Conservation (phyloP, 92 coral and sea anemone species). For the Diadumene lineata region DNA sequence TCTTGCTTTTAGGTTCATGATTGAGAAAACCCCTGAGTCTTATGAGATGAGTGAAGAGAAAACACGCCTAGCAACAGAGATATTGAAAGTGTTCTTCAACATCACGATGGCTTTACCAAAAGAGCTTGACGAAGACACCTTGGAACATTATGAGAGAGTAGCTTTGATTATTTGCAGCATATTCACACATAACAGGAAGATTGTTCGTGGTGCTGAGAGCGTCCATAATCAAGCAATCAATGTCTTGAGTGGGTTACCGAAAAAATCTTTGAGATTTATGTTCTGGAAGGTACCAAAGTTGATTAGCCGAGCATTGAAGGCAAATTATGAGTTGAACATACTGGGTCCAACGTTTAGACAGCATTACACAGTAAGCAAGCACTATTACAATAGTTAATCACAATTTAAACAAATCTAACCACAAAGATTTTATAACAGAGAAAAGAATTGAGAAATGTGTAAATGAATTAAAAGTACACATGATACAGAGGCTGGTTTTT, state of each 20-base stretch:
- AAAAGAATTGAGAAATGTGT: too few relatives aligned
- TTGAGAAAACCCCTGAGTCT: slow-evolving; percentile 59
- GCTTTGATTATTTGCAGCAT: slow-evolving; percentile 70
- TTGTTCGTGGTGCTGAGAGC: slow-evolving; percentile 59
- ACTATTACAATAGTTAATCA: too few relatives aligned
- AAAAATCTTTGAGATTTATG: slow-evolving; percentile 63
- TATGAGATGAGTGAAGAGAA: slow-evolving; percentile 60
- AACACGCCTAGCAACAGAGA: slow-evolving; percentile 74
- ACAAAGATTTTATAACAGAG: too few relatives aligned
- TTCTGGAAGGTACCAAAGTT: slow-evolving; percentile 77
- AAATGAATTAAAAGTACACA: too few relatives aligned
- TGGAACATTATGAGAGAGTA: slow-evolving; percentile 76
- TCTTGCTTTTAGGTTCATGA: slow-evolving; percentile 46
- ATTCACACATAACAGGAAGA: slow-evolving; percentile 55
- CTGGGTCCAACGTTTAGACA: slow-evolving; percentile 19
- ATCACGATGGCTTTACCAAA: slow-evolving; percentile 71
- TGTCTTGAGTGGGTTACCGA: slow-evolving; percentile 77
- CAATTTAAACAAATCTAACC: too few relatives aligned
- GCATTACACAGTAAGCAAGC: slow-evolving; percentile 34
- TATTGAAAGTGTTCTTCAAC: slow-evolving; percentile 84
- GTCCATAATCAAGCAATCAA: slow-evolving; percentile 88
- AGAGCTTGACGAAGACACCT: slow-evolving; percentile 60
- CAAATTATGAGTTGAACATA: slow-evolving; percentile 56
- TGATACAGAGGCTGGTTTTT: too few relatives aligned
- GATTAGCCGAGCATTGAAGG: slow-evolving; percentile 67